Conservation (phyloP, 2,113 vertebrate genomes). For the Natator depressus region DNA sequence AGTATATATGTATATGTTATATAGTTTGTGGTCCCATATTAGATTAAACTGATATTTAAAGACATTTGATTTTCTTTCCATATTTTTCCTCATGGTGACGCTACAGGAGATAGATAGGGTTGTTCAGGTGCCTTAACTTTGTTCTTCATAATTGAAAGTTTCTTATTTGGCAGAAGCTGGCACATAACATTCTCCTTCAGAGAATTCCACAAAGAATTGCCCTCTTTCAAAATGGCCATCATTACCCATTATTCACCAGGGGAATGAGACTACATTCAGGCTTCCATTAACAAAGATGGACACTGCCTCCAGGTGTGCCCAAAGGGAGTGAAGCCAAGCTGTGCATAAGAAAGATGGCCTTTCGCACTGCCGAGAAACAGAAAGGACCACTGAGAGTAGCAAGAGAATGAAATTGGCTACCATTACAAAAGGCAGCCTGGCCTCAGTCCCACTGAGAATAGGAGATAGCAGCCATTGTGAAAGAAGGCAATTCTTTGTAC, state of each 20-base stretch:
- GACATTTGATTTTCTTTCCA: neutral
- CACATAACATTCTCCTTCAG: neutral
- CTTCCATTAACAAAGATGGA: neutral
- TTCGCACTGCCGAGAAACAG: neutral
- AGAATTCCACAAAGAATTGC: neutral
- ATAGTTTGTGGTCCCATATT: neutral
- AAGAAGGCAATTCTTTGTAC: neutral
- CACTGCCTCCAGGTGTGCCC: neutral
- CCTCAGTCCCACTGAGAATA: neutral
- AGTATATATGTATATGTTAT: neutral
- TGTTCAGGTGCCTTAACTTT: neutral
- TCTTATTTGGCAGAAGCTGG: neutral
- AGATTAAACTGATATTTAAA: neutral
- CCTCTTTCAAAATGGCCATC: neutral
- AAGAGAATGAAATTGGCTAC: neutral
- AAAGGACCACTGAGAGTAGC: neutral
- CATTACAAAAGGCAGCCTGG: neutral
- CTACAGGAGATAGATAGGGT: neutral
- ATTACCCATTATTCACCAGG: accelerated
- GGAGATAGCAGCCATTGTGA: neutral
- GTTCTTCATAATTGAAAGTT: neutral
- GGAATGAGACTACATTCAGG: neutral
- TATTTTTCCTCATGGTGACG: neutral
- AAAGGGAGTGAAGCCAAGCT: neutral
- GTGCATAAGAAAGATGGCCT: neutral